Percentiles rank a stretch among this genome's conserved stretches.
phyloP scores from a whole-genome alignment of 2,888 invertebrate species.

The Frankliniella intonsa region DNA sequence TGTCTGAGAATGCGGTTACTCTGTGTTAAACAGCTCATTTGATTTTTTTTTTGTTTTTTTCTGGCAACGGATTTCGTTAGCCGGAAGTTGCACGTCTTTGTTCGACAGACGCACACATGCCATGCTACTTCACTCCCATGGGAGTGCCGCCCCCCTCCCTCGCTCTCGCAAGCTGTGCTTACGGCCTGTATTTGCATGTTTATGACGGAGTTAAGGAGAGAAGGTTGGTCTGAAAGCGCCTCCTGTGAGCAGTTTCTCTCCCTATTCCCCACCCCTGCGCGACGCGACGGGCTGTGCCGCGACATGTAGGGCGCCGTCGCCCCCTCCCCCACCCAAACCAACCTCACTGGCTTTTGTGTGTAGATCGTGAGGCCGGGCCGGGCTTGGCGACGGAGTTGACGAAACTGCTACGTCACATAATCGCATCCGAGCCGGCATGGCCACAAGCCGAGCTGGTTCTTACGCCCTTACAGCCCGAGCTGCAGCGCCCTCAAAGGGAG shows the following conservation, averaged over 20 bases:
- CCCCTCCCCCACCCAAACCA: neutral
- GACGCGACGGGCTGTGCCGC: neutral
- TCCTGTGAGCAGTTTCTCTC: slow-evolving; percentile 20
- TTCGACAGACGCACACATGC: too few species aligned
- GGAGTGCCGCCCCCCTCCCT: too few species aligned
- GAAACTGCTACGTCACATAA: slow-evolving; percentile 25
- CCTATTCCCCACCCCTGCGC: neutral
- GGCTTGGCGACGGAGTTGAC: slow-evolving; percentile 4
- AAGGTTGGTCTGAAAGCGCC: slow-evolving; percentile 21
- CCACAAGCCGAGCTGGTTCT: neutral
- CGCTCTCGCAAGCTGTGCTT: slow-evolving; percentile 5
- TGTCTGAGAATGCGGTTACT: too few species aligned
- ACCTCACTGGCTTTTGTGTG: neutral
- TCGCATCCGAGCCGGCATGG: neutral
- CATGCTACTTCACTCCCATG: too few species aligned
- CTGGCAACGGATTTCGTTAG: too few species aligned
- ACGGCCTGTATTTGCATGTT: slow-evolving; percentile 26
- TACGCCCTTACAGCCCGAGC: neutral
- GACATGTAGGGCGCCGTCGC: neutral
- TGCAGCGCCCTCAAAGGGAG: too few species aligned
- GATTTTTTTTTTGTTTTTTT: too few species aligned
- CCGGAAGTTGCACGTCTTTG: too few species aligned
- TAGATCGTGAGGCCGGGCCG: neutral
- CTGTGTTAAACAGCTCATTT: too few species aligned
- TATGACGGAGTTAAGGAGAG: slow-evolving; percentile 25